Percentiles rank a stretch among this genome's conserved stretches.
Conservation (phyloP, 1,140 invertebrate species). For the Penaeus vannamei region DNA sequence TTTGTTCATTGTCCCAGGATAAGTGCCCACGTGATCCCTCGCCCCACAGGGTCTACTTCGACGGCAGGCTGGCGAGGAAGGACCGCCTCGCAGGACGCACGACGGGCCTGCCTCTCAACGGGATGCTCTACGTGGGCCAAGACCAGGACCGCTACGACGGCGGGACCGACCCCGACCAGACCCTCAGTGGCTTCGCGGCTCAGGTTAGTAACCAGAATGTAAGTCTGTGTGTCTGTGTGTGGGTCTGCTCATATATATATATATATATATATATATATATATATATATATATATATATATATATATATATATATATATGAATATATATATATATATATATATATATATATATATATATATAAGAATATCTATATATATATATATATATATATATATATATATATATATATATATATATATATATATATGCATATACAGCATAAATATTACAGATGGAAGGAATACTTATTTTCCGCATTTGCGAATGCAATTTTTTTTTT, state of each 20-base stretch:
- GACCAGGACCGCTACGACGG: constrained; percentile 19
- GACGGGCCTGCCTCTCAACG: neutral
- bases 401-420: no score
- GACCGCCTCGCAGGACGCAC: neutral
- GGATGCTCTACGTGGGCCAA: constrained; percentile 1
- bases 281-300: neutral
- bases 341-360: neutral
- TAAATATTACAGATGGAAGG: no score
- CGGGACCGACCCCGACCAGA: neutral
- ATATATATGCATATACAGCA: no score
- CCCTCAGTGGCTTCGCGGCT: neutral
- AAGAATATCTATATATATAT: no score
- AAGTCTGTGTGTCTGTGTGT: neutral
- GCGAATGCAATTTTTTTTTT: no score
- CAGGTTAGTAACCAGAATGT: neutral
- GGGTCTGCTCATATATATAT: neutral
- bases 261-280: neutral
- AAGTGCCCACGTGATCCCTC: no score
- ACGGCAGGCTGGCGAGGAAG: neutral
- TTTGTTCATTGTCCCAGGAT: no score
- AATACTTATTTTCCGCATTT: no score
- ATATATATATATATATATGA: neutral
- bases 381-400: no score
- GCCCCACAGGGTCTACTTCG: neutral
- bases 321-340: neutral